Evolutionary conservation across 2,113 vertebrate species (phyloP), one percentile per base, ranked within the genome.

Genomic region (Sceloporus tristichus): DNA sequence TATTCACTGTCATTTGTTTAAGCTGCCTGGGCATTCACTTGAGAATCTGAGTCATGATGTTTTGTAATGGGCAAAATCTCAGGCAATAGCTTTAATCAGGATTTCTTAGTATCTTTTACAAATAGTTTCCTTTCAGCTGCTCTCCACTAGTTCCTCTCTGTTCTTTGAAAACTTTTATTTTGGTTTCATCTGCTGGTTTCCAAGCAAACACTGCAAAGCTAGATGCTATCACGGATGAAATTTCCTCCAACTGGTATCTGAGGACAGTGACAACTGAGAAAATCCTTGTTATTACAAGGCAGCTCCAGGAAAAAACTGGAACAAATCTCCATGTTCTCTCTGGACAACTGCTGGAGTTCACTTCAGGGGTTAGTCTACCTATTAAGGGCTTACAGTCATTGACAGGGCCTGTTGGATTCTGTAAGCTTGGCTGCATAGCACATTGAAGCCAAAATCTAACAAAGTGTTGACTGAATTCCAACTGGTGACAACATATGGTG

Each of bases 401-500:
- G 68, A 66, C 40, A 86, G 2, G 84, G 48, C 3, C 53, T 66
- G 1, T 38, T 71, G 87, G 87, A 76, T 94, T 90, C 93, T 91
- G 87, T 74, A 89, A 83, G 66, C 70, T 82, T 89, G 71, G 80
- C 23, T 87, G 92, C 82, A 78, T 80, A 87, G 84, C 27, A 71
- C 4, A n/a, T 48, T 79, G 79, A 92, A 94, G 85, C 79, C 82
- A 91, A 94, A 94, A 91, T 89, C 92, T 91, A 92, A 94, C 93
- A 94, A 94, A 94, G 93, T 79, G 76, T 81, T 92, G 91, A 95
- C 93, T 94, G 93, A 88, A 92, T 92, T 93, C 91, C 95, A 96
- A 94, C 95, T 96, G 95, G 95, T 95, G 95, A 93, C 95, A 96
- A 92, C 96, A 96, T 95, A 94, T 92, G 93, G 93, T 81, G 84